phyloP scores from a whole-genome alignment of 2,888 invertebrate species.

The Coelogynopora nodosa region DNA sequence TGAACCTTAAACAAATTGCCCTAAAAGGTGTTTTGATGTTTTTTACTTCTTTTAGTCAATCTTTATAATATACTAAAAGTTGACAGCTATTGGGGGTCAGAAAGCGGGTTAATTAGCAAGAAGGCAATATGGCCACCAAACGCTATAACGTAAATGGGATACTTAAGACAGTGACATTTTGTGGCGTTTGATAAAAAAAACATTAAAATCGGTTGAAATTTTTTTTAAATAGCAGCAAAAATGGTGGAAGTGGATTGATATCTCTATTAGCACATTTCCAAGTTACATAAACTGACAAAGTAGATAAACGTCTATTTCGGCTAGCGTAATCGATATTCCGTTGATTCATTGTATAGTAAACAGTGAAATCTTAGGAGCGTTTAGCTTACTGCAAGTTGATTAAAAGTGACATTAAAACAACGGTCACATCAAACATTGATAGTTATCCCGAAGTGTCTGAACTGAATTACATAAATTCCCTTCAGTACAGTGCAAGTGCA shows the following conservation, averaged over 20 bases:
- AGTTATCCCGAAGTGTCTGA: background rate
- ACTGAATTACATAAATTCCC: background rate
- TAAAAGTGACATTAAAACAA: background rate
- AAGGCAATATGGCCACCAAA: too few species aligned
- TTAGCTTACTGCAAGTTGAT: background rate
- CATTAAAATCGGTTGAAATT: background rate
- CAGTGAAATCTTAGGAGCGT: background rate
- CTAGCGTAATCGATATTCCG: background rate
- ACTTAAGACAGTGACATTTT: too few species aligned
- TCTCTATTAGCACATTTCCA: constrained; percentile 18
- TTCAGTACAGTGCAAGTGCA: too few species aligned
- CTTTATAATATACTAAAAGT: background rate
- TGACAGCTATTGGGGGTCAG: background rate
- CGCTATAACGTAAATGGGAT: too few species aligned
- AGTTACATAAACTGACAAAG: constrained; percentile 23
- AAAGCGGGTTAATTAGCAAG: background rate
- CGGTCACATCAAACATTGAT: background rate
- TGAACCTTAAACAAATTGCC: too few species aligned
- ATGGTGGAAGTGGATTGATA: constrained; percentile 19
- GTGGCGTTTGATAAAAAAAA: background rate
- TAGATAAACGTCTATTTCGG: background rate
- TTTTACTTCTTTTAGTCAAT: background rate
- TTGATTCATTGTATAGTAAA: background rate
- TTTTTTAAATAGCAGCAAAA: background rate
- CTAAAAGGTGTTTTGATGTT: too few species aligned